Evolutionary conservation across 2,888 invertebrate species (phyloP).

Genomic region (Mythimna ferrago): DNA sequence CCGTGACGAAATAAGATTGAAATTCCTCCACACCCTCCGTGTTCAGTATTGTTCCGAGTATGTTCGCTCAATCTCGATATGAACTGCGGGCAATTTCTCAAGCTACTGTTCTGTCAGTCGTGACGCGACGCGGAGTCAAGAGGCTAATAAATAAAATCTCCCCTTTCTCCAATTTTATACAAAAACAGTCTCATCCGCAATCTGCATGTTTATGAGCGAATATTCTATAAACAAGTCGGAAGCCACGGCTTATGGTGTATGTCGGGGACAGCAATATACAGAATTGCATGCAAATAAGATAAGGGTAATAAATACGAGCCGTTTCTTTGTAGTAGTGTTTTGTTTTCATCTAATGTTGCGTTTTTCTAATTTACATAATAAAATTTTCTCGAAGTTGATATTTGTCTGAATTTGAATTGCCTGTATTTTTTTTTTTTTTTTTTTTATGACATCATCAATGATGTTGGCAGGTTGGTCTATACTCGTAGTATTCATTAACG

Average conservation of each 20-base stretch:
- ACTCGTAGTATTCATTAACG: neutral
- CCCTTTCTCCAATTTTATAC: slow-evolving; percentile 88
- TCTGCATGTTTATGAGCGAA: slow-evolving; percentile 91
- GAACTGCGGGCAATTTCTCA: slow-evolving; percentile 79
- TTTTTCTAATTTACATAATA: slow-evolving; percentile 60
- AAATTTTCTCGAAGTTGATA: slow-evolving; percentile 30
- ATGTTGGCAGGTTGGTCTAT: neutral
- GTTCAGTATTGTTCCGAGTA: slow-evolving; percentile 26
- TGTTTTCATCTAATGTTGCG: slow-evolving; percentile 77
- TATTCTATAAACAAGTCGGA: slow-evolving; percentile 89
- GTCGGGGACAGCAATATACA: slow-evolving; percentile 84
- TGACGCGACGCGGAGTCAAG: slow-evolving; percentile 85
- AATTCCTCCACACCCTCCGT: slow-evolving; percentile 21
- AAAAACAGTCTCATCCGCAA: slow-evolving; percentile 90
- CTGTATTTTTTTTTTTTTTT: neutral
- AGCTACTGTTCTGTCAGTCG: slow-evolving; percentile 75
- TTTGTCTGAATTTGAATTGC: slow-evolving; percentile 4
- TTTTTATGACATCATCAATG: neutral
- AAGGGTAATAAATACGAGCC: slow-evolving; percentile 85
- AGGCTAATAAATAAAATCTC: slow-evolving; percentile 90
- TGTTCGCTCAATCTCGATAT: slow-evolving; percentile 71
- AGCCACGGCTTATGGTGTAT: slow-evolving; percentile 76
- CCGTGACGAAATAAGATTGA: slow-evolving; percentile 37
- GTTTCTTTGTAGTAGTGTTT: slow-evolving; percentile 73
- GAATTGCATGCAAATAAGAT: slow-evolving; percentile 90